Base-by-base conservation (phyloP, 2,888 invertebrate genomes). In the Pyrochroa serraticornis region DNA sequence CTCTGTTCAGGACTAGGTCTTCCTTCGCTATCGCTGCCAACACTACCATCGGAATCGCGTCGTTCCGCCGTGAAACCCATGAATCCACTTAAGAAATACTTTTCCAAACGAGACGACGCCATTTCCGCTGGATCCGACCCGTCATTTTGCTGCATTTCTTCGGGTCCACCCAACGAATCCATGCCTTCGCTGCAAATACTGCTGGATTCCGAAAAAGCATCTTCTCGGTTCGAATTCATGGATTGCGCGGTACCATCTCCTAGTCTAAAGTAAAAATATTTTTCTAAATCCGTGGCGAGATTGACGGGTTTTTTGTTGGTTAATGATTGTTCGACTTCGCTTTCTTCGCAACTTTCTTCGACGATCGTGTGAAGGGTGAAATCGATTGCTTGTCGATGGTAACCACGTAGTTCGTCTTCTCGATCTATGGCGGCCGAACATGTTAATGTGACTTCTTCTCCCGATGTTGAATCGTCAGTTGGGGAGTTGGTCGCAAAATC, bases 261-360 rank as follows among this genome's bases (percentile, higher is more conserved):
- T 37, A 95, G 83, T 0, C 90, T 92, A 70, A 91, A 94, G 80
- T 92, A 93, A 82, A 93, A 94, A 77, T 95, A 95, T 77, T 93
- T 94, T 77, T 95, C 95, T 62, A 95, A 79, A 72, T 94, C 92
- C 0, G 93, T 92, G 0, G 91, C 88, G 1, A 91, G 91, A 5
- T 22, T 22, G 54, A 87, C 83, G 33, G 89, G 88, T 78, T 86
- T 85, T 80, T 82, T 83, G 72, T 78, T 77, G 66, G 81, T 60
- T 61, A 78, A 54, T 1, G 77, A 72, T 38, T 86, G 87, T 71
- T 92, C 92, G 60, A 90, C 85, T 79, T 93, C 93, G 78, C 94
- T 94, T 79, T 95, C 95, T 81, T 95, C 95, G 77, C 95, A 95
- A 71, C 93, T 94, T 80, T 95, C 95, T 81, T 95, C 95, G 30